Conservation (phyloP, 2,888 invertebrate species). For the Chydorus sphaericus region DNA sequence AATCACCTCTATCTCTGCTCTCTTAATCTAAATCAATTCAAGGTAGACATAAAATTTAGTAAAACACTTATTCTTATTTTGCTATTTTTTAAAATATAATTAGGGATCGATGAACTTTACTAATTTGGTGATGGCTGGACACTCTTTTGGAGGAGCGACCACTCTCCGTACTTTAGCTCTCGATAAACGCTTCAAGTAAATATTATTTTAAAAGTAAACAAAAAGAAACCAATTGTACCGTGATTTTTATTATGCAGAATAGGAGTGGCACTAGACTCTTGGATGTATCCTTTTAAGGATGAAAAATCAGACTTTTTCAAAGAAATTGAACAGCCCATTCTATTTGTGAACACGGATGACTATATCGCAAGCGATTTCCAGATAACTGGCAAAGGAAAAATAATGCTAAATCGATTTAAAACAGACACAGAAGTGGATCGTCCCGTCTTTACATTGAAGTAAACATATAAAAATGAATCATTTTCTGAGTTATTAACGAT, state of each 20-base stretch:
- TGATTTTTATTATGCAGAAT: too few relatives aligned
- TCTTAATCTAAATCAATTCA: slow-evolving; percentile 28
- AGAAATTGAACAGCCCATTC: slow-evolving; percentile 34
- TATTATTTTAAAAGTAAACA: too few relatives aligned
- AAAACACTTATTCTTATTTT: too few relatives aligned
- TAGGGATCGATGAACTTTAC: slow-evolving; percentile 34
- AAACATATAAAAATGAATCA: too few relatives aligned
- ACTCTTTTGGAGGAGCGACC: slow-evolving; percentile 50
- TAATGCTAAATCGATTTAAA: slow-evolving; percentile 33
- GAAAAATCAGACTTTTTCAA: slow-evolving; percentile 29
- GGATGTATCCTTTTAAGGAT: slow-evolving; percentile 44
- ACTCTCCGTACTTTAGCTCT: slow-evolving; percentile 38
- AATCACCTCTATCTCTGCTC: slow-evolving; percentile 31
- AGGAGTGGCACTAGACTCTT: slow-evolving; percentile 41
- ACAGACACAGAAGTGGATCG: slow-evolving; percentile 19
- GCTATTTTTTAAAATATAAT: slow-evolving; percentile 7
- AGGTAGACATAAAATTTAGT: slow-evolving; percentile 22
- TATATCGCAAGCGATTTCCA: too few relatives aligned
- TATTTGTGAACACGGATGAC: slow-evolving; percentile 42
- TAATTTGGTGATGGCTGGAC: slow-evolving; percentile 39
- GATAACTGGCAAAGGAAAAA: slow-evolving; percentile 35
- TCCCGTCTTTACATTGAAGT: slow-evolving; percentile 34
- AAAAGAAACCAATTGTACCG: too few relatives aligned
- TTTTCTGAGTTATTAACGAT: too few relatives aligned
- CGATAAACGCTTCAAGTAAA: slow-evolving; percentile 39